Evolutionary conservation across 2,797 vertebrate species (phyloP).

Genomic region (Danio choprae): DNA sequence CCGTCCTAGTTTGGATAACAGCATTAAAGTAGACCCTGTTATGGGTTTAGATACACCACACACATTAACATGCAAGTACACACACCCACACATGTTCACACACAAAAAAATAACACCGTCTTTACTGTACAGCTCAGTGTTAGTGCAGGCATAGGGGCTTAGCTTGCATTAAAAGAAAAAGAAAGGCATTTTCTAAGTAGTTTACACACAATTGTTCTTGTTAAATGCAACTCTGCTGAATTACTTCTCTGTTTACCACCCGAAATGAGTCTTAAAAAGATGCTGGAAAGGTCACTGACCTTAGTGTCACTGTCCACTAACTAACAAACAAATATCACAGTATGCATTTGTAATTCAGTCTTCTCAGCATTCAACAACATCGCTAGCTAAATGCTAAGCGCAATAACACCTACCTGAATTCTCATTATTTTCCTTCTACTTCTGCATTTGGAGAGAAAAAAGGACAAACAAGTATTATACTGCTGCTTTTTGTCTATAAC

Average conservation of each 20-base stretch:
- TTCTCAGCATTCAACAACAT: neutral
- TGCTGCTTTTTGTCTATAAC: neutral
- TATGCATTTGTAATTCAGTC: neutral
- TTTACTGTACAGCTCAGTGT: constrained; percentile 4
- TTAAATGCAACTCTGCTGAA: neutral
- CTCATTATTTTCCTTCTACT: constrained; percentile 18
- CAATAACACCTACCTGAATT: constrained; percentile 37
- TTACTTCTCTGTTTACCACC: constrained; percentile 11
- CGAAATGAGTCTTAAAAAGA: neutral
- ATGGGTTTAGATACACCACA: constrained; percentile 18
- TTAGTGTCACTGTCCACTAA: neutral
- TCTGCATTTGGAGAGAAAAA: constrained; percentile 3
- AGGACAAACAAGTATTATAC: constrained; percentile 7
- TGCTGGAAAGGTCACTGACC: neutral
- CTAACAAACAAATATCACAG: neutral
- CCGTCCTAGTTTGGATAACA: constrained; percentile 64
- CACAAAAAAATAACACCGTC: constrained; percentile 31
- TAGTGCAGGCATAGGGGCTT: constrained; percentile 9
- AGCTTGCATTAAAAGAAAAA: constrained; percentile 11
- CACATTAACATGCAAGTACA: constrained; percentile 8
- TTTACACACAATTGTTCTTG: neutral
- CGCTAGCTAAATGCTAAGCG: neutral
- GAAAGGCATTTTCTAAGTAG: constrained; percentile 5
- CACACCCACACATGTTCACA: constrained; percentile 36
- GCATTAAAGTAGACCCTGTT: constrained; percentile 60